Base-by-base conservation (phyloP, 2,797 vertebrate species). In the Chaenodraco wilsoni region DNA sequence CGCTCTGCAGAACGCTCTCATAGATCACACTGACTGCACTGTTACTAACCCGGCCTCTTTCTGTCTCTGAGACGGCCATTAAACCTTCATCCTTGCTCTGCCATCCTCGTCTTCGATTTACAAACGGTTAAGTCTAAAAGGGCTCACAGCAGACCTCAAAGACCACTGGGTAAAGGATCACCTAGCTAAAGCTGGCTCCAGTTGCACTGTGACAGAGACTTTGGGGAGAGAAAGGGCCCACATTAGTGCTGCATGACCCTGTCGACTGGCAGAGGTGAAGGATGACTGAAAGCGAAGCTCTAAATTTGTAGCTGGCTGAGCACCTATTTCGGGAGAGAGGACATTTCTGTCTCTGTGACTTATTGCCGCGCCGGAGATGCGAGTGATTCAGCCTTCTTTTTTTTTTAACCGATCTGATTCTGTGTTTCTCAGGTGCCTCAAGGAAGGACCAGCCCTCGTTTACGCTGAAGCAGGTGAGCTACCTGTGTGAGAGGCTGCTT, bases 361-460 rank as follows among this genome's bases (percentile, higher is more conserved):
- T 31, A 37, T 52, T 14, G 3, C 33, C 45, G 46, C 27, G 10
- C 4, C 3, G 3, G 17, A 17, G 5, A 52, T 21, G 12, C 16
- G 44, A 56, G 17, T 9, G 13, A 40, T 37, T 76, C 72, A 31
- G 11, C 33, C 1, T 2, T 2, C 21, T 19, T 19, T 19, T 19
- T 19, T 81, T 79, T 4, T 48, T 37, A 19, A 10, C 41, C n/a
- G 6, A n/a, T 71, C 5, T 67, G 13, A 16, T 70, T 58, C 73
- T 81, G 16, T 82, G 4, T 62, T 51, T 54, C 41, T 17, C 71
- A 96, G 95, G 95, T 89, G 89, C 94, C 83, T 95, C 95, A 75
- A 96, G 95, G 92, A 97, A 96, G 93, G 96, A 97, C 91, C 96
- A 96, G 92, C 96, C 96, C 79, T 95, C 94, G 41, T 97, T 97